These are phyloP conservation scores for Salvelinus fontinalis DNA, from an alignment of 2,113 vertebrate genomes.

Conservation along the genomic window DNA sequence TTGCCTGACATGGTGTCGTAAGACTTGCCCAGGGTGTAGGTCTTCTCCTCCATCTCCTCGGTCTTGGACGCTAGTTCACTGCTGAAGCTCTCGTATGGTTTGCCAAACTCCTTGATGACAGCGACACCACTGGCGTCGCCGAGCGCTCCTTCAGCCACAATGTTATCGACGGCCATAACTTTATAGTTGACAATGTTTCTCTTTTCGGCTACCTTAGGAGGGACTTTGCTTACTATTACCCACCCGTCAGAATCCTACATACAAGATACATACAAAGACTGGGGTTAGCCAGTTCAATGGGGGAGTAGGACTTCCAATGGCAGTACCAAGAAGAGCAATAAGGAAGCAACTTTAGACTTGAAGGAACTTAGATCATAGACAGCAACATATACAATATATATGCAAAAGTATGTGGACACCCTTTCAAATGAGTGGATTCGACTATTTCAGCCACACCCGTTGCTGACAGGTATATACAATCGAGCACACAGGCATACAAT, in stretches of 20 bases:
- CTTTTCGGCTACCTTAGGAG: constrained; percentile 82
- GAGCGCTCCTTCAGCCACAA: constrained; percentile 10
- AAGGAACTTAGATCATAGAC: too few relatives aligned
- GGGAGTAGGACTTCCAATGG: too few relatives aligned
- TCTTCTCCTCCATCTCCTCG: constrained; percentile 72
- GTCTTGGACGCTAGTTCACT: constrained; percentile 67
- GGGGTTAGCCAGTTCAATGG: constrained; percentile 72
- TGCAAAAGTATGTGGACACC: too few relatives aligned
- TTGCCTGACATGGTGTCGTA: constrained; percentile 83
- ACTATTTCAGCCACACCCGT: too few relatives aligned
- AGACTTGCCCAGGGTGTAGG: constrained; percentile 80
- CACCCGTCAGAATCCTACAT: constrained; percentile 89
- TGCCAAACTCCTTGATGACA: constrained; percentile 48
- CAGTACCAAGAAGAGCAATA: too few relatives aligned
- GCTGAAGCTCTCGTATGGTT: constrained; percentile 73
- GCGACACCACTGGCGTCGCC: constrained; percentile 10
- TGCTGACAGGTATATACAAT: too few relatives aligned
- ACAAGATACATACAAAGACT: constrained; percentile 80
- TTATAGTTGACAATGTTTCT: constrained; percentile 79
- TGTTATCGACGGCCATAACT: constrained; percentile 71
- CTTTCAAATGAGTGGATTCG: too few relatives aligned
- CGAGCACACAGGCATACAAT: too few relatives aligned
- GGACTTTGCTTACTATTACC: constrained; percentile 87
- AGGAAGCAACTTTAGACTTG: too few relatives aligned
- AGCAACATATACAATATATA: too few relatives aligned